Evolutionary conservation across 2,888 invertebrate species (phyloP).

Genomic region (Stenodema calcarata): DNA sequence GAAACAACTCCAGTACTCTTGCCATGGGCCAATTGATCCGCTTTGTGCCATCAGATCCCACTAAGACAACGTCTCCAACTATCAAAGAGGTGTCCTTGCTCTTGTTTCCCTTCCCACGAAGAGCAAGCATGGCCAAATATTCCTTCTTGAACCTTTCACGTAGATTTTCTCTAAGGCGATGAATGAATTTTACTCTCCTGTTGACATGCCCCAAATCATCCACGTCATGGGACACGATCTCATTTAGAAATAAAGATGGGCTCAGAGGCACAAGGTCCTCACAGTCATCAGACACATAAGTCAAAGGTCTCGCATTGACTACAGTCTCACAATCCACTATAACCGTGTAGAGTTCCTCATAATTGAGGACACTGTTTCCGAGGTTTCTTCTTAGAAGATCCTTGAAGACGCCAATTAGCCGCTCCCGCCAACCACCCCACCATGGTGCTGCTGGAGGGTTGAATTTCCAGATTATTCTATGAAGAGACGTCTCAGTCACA

Average conservation of each 20-base stretch:
- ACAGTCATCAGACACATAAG: conserved; percentile 40
- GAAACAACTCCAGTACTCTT: neutral
- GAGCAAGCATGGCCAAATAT: neutral
- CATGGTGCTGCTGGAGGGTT: conserved; percentile 56
- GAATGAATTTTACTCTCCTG: neutral
- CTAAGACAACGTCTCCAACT: neutral
- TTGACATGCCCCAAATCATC: conserved; percentile 33
- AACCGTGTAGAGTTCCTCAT: conserved; percentile 49
- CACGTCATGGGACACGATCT: neutral
- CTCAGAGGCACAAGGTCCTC: conserved; percentile 42
- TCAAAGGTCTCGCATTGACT: conserved; percentile 47
- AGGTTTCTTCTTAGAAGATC: conserved; percentile 43
- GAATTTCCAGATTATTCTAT: conserved; percentile 59
- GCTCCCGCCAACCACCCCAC: conserved; percentile 60
- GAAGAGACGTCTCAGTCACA: conserved; percentile 47
- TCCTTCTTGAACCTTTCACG: neutral
- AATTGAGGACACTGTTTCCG: conserved; percentile 29
- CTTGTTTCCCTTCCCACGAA: neutral
- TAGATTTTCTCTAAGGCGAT: neutral
- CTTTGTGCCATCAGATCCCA: neutral
- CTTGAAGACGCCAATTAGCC: conserved; percentile 43
- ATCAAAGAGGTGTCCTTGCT: neutral
- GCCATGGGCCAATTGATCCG: neutral
- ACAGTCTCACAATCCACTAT: too few relatives aligned
- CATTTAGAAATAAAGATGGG: conserved; percentile 42